phyloP scores from a whole-genome alignment of 2,113 vertebrate genomes.

The Tichodroma muraria region DNA sequence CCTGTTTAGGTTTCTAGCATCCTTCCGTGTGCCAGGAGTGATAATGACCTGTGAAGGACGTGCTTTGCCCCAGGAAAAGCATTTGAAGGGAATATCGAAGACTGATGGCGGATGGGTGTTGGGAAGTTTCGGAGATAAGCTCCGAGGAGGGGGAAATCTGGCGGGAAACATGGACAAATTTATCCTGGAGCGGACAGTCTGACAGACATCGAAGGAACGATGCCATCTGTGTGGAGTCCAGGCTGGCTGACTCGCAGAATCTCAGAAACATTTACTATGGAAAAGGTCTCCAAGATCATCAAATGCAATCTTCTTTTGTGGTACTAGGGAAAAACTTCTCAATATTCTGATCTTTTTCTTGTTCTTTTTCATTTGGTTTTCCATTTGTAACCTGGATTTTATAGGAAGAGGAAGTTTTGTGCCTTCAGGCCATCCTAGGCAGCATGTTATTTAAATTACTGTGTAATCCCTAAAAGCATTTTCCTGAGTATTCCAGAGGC shows the following conservation, averaged over 20 bases:
- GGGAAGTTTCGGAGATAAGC: background rate
- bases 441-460: background rate
- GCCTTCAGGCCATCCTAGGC: background rate
- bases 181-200: background rate
- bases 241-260: background rate
- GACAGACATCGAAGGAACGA: fast-evolving
- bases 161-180: background rate
- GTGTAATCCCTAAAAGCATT: background rate
- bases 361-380: background rate
- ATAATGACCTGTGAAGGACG: background rate
- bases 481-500: background rate
- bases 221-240: background rate
- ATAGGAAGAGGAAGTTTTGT: background rate
- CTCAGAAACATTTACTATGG: background rate
- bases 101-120: background rate
- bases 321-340: background rate
- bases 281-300: background rate
- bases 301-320: background rate
- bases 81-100: no score
- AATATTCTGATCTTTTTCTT: background rate
- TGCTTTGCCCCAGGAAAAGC: background rate
- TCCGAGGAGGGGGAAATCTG: no score
- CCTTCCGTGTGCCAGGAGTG: background rate
- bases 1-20: background rate
- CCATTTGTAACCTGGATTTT: background rate